Conservation (phyloP, 2,888 invertebrate species). For the Drosophila demipolita region DNA sequence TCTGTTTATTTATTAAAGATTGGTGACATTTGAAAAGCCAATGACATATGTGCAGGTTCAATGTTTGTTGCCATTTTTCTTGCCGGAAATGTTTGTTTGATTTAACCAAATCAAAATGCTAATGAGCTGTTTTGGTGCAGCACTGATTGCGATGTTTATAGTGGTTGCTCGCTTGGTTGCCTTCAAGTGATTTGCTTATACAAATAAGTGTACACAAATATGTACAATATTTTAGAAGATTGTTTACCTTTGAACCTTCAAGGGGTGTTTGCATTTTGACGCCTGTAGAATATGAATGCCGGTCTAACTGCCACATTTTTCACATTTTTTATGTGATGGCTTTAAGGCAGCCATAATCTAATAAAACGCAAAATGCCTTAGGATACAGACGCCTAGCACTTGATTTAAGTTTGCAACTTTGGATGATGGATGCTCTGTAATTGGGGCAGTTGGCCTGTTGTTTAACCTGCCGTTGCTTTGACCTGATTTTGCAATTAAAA, state of each 20-base stretch:
- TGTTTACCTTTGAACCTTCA: conserved; percentile 74
- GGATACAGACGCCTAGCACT: conserved; percentile 66
- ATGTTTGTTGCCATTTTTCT: conserved; percentile 50
- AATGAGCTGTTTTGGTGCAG: conserved; percentile 55
- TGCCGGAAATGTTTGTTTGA: conserved; percentile 68
- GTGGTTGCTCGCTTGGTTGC: conserved; percentile 40
- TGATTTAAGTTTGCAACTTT: conserved; percentile 32
- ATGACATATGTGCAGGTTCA: conserved; percentile 53
- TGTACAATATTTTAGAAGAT: conserved; percentile 47
- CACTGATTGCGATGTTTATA: conserved; percentile 52
- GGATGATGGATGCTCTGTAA: conserved; percentile 42
- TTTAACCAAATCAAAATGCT: conserved; percentile 67
- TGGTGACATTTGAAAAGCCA: conserved; percentile 38
- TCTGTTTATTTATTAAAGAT: not conserved
- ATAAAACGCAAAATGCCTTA: conserved; percentile 50
- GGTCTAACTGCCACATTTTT: conserved; percentile 48
- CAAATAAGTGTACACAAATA: conserved; percentile 55
- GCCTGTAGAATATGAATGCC: conserved; percentile 58
- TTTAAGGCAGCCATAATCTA: conserved; percentile 59
- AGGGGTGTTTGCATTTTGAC: conserved; percentile 39
- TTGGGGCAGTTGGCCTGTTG: conserved; percentile 60
- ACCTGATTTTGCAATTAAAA: conserved; percentile 43
- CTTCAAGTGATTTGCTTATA: conserved; percentile 26
- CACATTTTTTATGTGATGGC: conserved; percentile 45
- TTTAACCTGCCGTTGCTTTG: conserved; percentile 25